phyloP scores from a whole-genome alignment of 2,888 invertebrate species.

The Papilio demoleus region DNA sequence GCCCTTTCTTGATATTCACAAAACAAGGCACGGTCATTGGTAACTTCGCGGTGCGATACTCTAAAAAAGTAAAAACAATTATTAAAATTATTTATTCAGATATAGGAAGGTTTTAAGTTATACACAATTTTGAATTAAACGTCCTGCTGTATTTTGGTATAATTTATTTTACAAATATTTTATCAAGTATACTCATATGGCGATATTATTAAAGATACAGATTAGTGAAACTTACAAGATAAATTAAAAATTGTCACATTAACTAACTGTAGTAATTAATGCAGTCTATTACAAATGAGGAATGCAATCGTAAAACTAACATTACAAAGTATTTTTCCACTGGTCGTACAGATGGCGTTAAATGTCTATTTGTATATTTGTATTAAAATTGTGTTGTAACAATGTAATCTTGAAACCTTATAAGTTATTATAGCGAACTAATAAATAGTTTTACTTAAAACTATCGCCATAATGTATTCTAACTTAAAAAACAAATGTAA shows the following conservation, averaged over 20 bases:
- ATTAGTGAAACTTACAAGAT: neutral
- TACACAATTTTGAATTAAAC: no score
- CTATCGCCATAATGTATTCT: slow-evolving; percentile 12
- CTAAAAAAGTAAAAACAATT: no score
- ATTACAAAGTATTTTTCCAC: slow-evolving; percentile 4
- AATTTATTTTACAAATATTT: no score
- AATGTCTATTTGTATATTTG: neutral
- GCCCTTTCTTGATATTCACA: no score
- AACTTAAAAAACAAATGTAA: slow-evolving; percentile 21
- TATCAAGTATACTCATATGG: no score
- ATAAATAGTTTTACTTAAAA: slow-evolving; percentile 4
- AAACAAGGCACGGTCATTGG: no score
- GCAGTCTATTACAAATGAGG: neutral
- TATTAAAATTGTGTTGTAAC: neutral
- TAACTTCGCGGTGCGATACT: no score
- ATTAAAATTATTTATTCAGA: no score
- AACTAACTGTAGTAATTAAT: neutral
- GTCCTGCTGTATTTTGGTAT: no score
- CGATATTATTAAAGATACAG: neutral
- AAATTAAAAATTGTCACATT: neutral
- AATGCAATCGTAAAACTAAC: neutral
- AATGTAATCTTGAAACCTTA: neutral
- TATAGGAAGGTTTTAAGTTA: no score
- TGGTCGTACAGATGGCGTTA: slow-evolving; percentile 37
- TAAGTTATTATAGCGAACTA: neutral